Percentiles rank a stretch among this genome's conserved stretches.
Evolutionary conservation across 2,113 vertebrate genomes (phyloP).

Genomic region (Chamaetylas fuelleborni): DNA sequence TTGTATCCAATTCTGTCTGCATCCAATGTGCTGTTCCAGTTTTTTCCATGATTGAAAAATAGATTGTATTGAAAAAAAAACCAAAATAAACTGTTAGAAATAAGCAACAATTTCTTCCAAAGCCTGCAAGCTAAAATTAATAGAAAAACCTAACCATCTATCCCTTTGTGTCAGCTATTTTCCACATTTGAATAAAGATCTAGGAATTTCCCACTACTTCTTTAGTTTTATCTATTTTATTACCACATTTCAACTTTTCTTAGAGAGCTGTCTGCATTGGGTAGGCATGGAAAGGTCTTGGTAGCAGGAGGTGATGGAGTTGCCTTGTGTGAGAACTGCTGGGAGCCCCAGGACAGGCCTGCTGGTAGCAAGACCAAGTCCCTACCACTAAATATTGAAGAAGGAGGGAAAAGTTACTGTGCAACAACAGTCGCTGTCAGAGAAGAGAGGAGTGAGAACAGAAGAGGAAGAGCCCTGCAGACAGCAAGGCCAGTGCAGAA

Average conservation of each 20-base stretch:
- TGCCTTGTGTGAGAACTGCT: neutral
- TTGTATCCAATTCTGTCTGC: neutral
- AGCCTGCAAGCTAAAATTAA: neutral
- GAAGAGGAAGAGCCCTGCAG: neutral
- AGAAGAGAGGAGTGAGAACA: neutral
- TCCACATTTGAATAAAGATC: neutral
- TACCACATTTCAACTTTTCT: neutral
- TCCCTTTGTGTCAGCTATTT: neutral
- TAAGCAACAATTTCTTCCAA: neutral
- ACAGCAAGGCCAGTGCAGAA: neutral
- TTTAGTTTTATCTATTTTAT: neutral
- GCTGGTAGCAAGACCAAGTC: neutral
- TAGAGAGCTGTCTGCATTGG: neutral
- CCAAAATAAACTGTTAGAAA: neutral
- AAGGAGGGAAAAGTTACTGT: neutral
- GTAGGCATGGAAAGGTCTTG: neutral
- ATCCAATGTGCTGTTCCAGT: neutral
- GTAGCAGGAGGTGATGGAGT: neutral
- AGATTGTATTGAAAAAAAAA: neutral
- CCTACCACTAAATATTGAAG: too few species aligned
- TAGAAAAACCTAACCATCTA: neutral
- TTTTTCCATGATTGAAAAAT: neutral
- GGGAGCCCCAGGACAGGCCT: neutral
- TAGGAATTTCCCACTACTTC: neutral
- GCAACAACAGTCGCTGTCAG: neutral